Evolutionary conservation across 2,888 invertebrate species (phyloP).

Genomic region (Aspidiotus destructor): DNA sequence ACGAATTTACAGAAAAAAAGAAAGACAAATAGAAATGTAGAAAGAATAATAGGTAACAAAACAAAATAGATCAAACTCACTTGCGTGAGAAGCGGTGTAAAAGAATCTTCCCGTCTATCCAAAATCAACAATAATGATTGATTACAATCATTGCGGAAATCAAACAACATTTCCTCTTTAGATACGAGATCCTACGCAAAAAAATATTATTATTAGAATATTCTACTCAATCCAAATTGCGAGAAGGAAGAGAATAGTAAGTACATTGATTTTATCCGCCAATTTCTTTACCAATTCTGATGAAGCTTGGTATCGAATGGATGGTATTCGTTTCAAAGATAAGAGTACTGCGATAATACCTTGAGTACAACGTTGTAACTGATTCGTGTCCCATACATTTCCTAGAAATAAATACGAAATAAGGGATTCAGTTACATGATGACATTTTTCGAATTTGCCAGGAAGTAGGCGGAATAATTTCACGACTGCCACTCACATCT

Average conservation of each 20-base stretch:
- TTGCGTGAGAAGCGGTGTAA: conserved; percentile 89
- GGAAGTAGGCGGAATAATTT: too few relatives aligned
- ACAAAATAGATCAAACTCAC: conserved; percentile 41
- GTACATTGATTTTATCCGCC: conserved; percentile 59
- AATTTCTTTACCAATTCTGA: conserved; percentile 75
- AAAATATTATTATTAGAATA: not conserved
- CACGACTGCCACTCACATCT: not conserved
- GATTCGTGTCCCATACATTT: conserved; percentile 64
- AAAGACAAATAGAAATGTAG: not conserved
- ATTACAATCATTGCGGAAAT: conserved; percentile 57
- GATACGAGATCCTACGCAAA: conserved; percentile 59
- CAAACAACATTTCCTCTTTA: conserved; percentile 78
- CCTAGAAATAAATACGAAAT: conserved; percentile 42
- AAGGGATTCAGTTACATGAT: too few relatives aligned
- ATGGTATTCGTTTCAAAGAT: conserved; percentile 81
- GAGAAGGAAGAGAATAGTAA: not conserved
- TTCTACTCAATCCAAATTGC: not conserved
- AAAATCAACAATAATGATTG: conserved; percentile 68
- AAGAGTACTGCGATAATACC: conserved; percentile 77
- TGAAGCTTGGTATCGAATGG: conserved; percentile 77
- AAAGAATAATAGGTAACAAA: conserved; percentile 1
- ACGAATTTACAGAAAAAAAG: too few relatives aligned
- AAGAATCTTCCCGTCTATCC: conserved; percentile 88
- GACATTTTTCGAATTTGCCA: too few relatives aligned
- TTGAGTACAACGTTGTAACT: conserved; percentile 69